These are phyloP conservation scores for Venturia canescens DNA, from an alignment of 1,140 invertebrate species.

Conservation along the genomic window DNA sequence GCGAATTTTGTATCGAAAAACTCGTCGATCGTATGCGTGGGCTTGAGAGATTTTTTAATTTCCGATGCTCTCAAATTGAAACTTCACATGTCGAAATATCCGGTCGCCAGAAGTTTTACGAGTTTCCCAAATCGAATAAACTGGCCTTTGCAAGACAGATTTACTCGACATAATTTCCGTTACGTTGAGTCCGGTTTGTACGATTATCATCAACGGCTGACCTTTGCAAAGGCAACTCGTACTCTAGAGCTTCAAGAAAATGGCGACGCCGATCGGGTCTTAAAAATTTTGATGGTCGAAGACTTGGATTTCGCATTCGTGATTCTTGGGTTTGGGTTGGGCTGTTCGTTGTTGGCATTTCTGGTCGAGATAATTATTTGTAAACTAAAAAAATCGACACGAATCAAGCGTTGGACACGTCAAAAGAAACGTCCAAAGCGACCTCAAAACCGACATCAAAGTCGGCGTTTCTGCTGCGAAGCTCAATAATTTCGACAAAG, in stretches of 20 bases:
- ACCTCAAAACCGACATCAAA: no score
- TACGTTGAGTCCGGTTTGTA: not conserved
- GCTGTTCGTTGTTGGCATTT: not conserved
- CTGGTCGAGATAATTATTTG: not conserved
- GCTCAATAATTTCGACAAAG: no score
- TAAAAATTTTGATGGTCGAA: not conserved
- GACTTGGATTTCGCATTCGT: conserved; percentile 21
- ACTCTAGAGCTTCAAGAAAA: not conserved
- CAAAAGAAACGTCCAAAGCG: no score
- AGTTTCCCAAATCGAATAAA: not conserved
- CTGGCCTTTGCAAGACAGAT: conserved; percentile 14
- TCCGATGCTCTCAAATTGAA: not conserved
- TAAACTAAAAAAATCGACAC: not conserved
- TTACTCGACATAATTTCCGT: not conserved
- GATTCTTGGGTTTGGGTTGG: conserved; percentile 8
- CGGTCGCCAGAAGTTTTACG: not conserved
- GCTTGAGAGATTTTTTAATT: not conserved
- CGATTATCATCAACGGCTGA: not conserved
- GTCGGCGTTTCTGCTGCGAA: no score
- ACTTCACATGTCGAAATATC: conserved; percentile 1
- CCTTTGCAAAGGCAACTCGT: not conserved
- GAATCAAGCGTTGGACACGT: no score
- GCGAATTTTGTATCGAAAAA: not conserved
- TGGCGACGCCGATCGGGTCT: not conserved
- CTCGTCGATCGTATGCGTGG: not conserved